Evolutionary conservation across 2,888 invertebrate genomes (phyloP), one percentile per base, ranked within the genome.

Genomic region (Pseudeuparius sepicola): DNA sequence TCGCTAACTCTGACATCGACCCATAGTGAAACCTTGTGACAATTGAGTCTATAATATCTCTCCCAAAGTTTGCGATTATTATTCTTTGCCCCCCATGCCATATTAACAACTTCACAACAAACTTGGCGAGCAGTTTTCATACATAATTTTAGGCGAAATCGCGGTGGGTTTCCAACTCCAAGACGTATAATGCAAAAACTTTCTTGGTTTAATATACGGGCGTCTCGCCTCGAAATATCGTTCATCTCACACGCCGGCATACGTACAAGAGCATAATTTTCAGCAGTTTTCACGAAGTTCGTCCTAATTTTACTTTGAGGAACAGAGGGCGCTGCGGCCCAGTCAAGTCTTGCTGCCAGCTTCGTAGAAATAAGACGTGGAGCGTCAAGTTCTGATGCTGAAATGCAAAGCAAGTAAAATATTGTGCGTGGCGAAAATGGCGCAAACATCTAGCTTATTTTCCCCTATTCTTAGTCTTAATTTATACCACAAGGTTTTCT

Each of bases 401-500:
- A 58, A 57, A 57, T 56, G 56, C 56, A 54, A 41, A 54, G 51
- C 54, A 51, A n/a, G 53, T 53, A 55, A 54, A 55, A 52, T 54
- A 53, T 50, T n/a, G n/a, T n/a, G n/a, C n/a, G 49, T 51, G 53
- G 50, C 54, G 50, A 55, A 53, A 55, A 57, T 57, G 57, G 57
- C 55, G 54, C 53, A 53, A 54, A 46, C 56, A 57, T 57, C 57
- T 54, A 55, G 56, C 57, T 57, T 57, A 56, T 57, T 57, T 56
- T 55, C 55, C 48, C 49, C n/a, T 45, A 52, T 54, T 56, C 54
- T 54, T 54, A 53, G 49, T 49, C 52, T 52, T 50, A 51, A 53
- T 52, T 46, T 53, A 46, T 55, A 54, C 53, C 51, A 49, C 52
- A 32, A 16, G 29, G 37, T 28, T 32, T 41, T 32, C n/a, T 38